These are phyloP conservation scores for Lamproptera curius DNA, from an alignment of 2,888 invertebrate species.

Conservation along the genomic window DNA sequence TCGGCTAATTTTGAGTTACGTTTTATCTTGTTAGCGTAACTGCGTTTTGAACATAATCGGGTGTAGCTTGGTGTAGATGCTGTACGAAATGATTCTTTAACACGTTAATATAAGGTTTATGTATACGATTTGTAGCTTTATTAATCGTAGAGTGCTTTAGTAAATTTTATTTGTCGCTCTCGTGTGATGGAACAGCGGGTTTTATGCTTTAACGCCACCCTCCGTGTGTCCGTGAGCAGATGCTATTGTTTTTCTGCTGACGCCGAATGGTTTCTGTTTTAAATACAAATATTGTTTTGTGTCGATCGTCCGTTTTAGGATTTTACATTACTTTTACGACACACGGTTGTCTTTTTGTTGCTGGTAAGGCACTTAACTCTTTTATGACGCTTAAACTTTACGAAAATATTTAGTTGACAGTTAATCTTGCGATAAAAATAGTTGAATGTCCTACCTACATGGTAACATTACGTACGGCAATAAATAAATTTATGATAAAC, in stretches of 20 bases:
- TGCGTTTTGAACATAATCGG: constrained; percentile 56
- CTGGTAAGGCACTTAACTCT: too few species aligned
- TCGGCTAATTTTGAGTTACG: constrained; percentile 73
- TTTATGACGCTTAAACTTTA: too few species aligned
- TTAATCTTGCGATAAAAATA: too few species aligned
- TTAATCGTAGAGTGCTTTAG: constrained; percentile 29
- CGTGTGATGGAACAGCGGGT: constrained; percentile 35
- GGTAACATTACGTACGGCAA: too few species aligned
- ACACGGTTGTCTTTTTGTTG: too few species aligned
- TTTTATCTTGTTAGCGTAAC: constrained; percentile 74
- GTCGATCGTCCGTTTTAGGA: too few species aligned
- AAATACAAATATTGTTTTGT: neutral
- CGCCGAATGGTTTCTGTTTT: neutral
- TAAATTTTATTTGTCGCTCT: constrained; percentile 42
- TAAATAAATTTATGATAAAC: too few species aligned
- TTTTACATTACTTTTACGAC: too few species aligned
- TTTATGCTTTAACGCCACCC: constrained; percentile 32
- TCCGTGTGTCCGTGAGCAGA: constrained; percentile 7
- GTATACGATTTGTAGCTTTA: constrained; percentile 29
- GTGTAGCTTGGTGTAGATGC: too few species aligned
- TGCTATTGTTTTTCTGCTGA: neutral
- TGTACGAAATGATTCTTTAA: constrained; percentile 28
- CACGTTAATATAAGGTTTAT: constrained; percentile 24
- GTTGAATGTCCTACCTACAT: too few species aligned
- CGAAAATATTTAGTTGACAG: too few species aligned